These are phyloP conservation scores for Rhabdomys pumilio DNA, from an alignment of 2,797 vertebrate species.

Conservation along the genomic window DNA sequence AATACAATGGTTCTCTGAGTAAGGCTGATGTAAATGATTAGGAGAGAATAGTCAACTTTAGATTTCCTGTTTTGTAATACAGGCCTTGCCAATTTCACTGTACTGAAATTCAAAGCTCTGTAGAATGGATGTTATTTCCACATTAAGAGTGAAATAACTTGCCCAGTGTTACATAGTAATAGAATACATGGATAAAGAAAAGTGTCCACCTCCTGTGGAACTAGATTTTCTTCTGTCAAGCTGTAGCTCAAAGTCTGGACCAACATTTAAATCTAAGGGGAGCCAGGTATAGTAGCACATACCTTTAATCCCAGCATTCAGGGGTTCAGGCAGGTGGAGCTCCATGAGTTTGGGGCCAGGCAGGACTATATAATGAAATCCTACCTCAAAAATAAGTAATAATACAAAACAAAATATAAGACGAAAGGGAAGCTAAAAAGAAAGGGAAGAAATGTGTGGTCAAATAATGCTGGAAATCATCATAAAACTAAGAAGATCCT, in stretches of 20 bases:
- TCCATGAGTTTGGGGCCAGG: background rate
- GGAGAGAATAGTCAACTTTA: background rate
- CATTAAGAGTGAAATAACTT: conserved; percentile 14
- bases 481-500: background rate
- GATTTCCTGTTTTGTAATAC: background rate
- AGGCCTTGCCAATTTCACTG: background rate
- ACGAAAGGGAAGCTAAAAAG: background rate
- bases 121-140: background rate
- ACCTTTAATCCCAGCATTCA: background rate
- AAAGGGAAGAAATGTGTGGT: background rate
- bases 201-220: background rate
- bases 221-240: background rate
- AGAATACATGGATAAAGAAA: background rate
- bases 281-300: background rate
- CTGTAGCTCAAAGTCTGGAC: background rate
- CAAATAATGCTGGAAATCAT: background rate
- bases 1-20: background rate
- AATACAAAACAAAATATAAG: background rate
- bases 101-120: background rate
- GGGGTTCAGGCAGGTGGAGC: too few species aligned
- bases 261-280: background rate
- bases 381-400: too few species aligned
- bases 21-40: background rate
- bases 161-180: background rate
- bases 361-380: background rate